Percentiles rank a stretch among this genome's conserved stretches.
These are phyloP conservation scores for Pycnonotus jocosus DNA, from an alignment of 2,113 vertebrate species.

Conservation along the genomic window DNA sequence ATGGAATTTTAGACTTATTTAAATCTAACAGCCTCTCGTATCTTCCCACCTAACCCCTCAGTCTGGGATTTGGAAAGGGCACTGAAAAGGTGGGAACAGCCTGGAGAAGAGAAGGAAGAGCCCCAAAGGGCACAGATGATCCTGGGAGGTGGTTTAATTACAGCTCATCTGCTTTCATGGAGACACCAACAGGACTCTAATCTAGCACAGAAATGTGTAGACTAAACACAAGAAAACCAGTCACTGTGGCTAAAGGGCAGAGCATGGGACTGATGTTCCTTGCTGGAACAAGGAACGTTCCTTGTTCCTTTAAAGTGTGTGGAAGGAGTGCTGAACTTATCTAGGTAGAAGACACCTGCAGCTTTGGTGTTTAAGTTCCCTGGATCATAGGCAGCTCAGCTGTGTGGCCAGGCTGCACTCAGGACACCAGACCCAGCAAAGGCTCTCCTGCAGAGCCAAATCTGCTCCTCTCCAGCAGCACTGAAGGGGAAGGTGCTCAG, in stretches of 20 bases:
- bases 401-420: rapidly evolving
- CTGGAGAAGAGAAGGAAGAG: not conserved
- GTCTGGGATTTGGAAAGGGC: not conserved
- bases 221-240: not conserved
- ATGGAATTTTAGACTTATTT: too few relatives aligned
- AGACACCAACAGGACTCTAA: not conserved
- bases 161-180: not conserved
- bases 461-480: not conserved
- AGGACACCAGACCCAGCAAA: not conserved
- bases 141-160: not conserved
- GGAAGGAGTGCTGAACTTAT: not conserved
- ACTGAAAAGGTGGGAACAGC: not conserved
- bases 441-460: not conserved
- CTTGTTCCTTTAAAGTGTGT: not conserved
- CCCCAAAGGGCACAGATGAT: rapidly evolving
- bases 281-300: too few relatives aligned
- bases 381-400: not conserved
- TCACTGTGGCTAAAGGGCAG: not conserved
- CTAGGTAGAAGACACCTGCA: not conserved
- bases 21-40: too few relatives aligned
- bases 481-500: not conserved
- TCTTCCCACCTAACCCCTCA: too few relatives aligned
- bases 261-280: not conserved
- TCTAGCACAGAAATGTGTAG: not conserved
- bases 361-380: not conserved